Evolutionary conservation across 2,888 invertebrate genomes (phyloP), one percentile per base, ranked within the genome.

Genomic region (Labia minor): DNA sequence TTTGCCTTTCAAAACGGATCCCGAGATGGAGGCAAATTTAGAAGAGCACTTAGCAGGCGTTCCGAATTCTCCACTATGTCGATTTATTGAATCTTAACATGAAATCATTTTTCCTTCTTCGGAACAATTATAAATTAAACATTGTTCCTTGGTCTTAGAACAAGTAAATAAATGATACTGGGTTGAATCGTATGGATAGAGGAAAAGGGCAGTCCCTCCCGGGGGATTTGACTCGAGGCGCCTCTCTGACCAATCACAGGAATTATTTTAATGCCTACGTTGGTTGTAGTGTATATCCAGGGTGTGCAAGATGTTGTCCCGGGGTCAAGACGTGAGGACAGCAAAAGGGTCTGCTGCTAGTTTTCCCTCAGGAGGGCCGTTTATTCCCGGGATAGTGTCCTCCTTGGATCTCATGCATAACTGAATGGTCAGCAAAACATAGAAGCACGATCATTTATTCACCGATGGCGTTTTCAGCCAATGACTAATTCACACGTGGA

Each of bases 71-170:
- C 49, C 2, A 16, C 49, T n/a, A n/a, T 16, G 49, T 49, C 49
- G 49, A 49, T 49, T 49, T 49, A 49, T 49, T 49, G 49, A 49
- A 49, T 49, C 49, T 49, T 49, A 49, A 49, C 49, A 49, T 49
- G 49, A 49, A 49, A 49, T 49, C 49, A 49, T 49, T 49, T 49
- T 49, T 49, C 16, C 16, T 11, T 49, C n/a, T 49, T 49, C 49
- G 49, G 14, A 49, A 49, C 49, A 49, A 49, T 49, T 49, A 49
- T 49, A 49, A 49, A 49, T 49, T 49, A 49, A 49, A 49, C 49
- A 49, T n/a, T 49, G 49, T 49, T 49, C 16, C 8, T 16, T 49
- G 49, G 16, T 49, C 49, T 49, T 16, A 3, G 49, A 14, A 3
- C 49, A 3, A 49, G 49, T 49, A 49, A 49, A 49, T 49, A 49